Conservation (phyloP, 1,140 invertebrate genomes). For the Bathynomus jamesi region DNA sequence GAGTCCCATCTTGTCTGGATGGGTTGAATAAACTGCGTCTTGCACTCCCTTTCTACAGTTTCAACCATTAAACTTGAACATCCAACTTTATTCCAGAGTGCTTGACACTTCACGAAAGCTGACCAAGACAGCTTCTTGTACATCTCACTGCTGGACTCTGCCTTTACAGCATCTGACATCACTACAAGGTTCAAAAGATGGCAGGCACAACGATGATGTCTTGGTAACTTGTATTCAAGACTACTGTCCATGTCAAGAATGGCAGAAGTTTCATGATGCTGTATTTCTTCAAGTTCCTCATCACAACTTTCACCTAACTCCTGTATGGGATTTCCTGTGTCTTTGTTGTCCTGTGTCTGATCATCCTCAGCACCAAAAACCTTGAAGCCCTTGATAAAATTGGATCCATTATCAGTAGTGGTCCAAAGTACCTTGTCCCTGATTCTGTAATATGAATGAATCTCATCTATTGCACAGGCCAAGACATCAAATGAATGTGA, state of each 20-base stretch:
- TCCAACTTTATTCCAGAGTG: constrained; percentile 9
- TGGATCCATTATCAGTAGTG: constrained; percentile 20
- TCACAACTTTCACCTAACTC: too few species aligned
- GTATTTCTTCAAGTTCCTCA: too few species aligned
- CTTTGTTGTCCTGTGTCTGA: too few species aligned
- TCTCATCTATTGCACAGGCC: constrained; percentile 6
- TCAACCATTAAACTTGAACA: too few species aligned
- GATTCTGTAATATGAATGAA: constrained; percentile 13
- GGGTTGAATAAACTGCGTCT: too few species aligned
- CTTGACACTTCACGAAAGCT: constrained; percentile 1
- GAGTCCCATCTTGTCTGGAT: too few species aligned
- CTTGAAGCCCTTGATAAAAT: constrained; percentile 18
- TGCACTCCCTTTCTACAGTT: too few species aligned
- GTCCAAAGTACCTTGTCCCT: constrained; percentile 10
- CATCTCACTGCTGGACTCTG: neutral
- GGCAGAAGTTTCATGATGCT: too few species aligned
- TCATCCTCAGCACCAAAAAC: constrained; percentile 12
- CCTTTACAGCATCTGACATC: constrained; percentile 4
- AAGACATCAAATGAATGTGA: constrained; percentile 7
- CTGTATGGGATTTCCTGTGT: too few species aligned
- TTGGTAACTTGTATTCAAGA: too few species aligned
- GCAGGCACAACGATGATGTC: neutral
- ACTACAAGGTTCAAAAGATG: constrained; percentile 3
- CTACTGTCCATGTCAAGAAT: too few species aligned
- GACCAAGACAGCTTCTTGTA: constrained; percentile 2